These are phyloP conservation scores for Paralvinella palmiformis DNA, from an alignment of 1,140 invertebrate species.

Conservation along the genomic window DNA sequence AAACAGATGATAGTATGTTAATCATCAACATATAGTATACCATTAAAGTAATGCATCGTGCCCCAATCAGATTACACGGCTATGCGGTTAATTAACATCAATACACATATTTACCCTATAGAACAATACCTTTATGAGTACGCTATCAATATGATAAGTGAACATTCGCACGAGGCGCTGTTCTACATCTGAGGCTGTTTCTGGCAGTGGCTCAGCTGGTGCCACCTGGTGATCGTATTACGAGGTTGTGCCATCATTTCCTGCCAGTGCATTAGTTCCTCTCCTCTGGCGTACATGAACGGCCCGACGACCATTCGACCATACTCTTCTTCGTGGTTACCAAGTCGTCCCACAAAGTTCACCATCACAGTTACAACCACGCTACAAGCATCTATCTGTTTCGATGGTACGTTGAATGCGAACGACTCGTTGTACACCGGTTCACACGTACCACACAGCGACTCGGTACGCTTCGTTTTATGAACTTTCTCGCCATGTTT, in stretches of 20 bases:
- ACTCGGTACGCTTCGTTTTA: slow-evolving; percentile 31
- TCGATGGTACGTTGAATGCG: slow-evolving; percentile 28
- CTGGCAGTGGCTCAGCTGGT: slow-evolving; percentile 22
- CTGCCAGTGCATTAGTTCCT: slow-evolving; percentile 47
- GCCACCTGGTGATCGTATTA: slow-evolving; percentile 30
- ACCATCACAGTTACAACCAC: slow-evolving; percentile 22
- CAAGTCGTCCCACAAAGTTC: slow-evolving; percentile 4
- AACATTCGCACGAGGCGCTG: no score
- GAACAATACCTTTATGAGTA: no score
- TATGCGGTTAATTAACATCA: no score
- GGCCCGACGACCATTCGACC: slow-evolving; percentile 40
- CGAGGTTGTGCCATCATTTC: slow-evolving; percentile 42
- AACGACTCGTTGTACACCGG: slow-evolving; percentile 42
- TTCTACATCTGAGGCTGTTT: no score
- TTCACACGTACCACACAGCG: slow-evolving; percentile 24
- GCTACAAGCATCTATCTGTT: neutral
- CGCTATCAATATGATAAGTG: no score
- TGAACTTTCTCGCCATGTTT: slow-evolving; percentile 38
- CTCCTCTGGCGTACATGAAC: slow-evolving; percentile 47
- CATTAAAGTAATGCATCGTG: no score
- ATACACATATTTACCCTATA: no score
- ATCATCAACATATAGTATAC: no score
- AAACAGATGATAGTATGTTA: no score
- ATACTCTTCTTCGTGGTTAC: slow-evolving; percentile 32
- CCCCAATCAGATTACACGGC: no score